A percentile compares a stretch with the other conserved stretches of the same genome.
These are phyloP conservation scores for Hydrotaea diabolus DNA, from an alignment of 2,888 invertebrate species.

Conservation along the genomic window DNA sequence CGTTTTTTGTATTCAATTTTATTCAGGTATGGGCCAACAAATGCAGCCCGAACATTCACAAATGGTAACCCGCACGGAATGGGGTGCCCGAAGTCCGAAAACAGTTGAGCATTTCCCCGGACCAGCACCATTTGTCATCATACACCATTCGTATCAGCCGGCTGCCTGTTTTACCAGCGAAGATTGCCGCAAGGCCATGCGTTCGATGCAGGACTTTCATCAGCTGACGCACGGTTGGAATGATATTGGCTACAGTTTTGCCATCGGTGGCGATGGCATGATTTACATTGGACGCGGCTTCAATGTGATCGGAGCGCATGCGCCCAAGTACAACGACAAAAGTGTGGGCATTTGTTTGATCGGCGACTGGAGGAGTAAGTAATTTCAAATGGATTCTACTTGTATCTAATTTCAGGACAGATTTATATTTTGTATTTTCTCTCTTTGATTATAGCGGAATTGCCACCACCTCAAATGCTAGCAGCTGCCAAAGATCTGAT, in stretches of 20 bases:
- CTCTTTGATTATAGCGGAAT: constrained; percentile 80
- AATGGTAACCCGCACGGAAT: constrained; percentile 82
- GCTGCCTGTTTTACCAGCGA: constrained; percentile 83
- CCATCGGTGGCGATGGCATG: constrained; percentile 87
- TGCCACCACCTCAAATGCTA: constrained; percentile 84
- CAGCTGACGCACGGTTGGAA: constrained; percentile 84
- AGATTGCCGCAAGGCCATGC: constrained; percentile 84
- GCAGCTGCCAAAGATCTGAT: constrained; percentile 84
- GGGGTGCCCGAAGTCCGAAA: constrained; percentile 83
- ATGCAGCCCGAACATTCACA: constrained; percentile 71
- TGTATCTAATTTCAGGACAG: neutral
- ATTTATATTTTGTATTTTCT: neutral
- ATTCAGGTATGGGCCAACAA: constrained; percentile 74
- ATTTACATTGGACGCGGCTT: constrained; percentile 88
- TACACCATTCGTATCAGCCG: constrained; percentile 87
- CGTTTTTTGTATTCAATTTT: neutral
- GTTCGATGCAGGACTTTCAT: constrained; percentile 85
- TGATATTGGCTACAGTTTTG: constrained; percentile 88
- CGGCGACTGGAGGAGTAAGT: constrained; percentile 87
- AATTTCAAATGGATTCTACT: too few relatives aligned
- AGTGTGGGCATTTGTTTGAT: constrained; percentile 88
- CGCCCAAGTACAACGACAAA: constrained; percentile 85
- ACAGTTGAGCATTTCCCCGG: constrained; percentile 81
- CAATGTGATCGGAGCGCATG: constrained; percentile 86
- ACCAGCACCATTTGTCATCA: constrained; percentile 86